phyloP scores from a whole-genome alignment of 2,888 invertebrate species.

The Perizoma flavofasciatum region DNA sequence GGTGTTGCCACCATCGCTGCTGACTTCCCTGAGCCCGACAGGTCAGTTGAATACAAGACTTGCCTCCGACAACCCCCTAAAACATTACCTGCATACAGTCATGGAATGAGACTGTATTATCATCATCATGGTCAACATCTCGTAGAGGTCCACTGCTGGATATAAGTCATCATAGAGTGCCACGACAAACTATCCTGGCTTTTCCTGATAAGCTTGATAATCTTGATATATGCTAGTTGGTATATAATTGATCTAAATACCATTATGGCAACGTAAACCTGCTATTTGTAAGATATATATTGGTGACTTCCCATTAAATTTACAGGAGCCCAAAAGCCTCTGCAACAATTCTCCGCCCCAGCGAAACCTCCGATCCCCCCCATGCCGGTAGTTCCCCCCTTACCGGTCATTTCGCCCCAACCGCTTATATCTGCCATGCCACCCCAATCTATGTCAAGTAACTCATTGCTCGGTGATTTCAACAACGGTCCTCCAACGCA shows the following conservation, averaged over 20 bases:
- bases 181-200: no score
- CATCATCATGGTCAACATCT: no score
- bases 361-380: slow-evolving; percentile 70
- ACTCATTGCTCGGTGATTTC: slow-evolving; percentile 59
- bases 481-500: slow-evolving; percentile 31
- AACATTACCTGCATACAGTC: no score
- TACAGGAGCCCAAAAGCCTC: slow-evolving; percentile 48
- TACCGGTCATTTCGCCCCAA: slow-evolving; percentile 41
- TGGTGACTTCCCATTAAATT: slow-evolving; percentile 9
- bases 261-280: background rate
- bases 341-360: slow-evolving; percentile 63
- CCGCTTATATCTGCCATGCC: slow-evolving; percentile 48
- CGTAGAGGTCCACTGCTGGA: no score
- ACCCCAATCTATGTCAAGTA: slow-evolving; percentile 42
- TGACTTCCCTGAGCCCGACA: slow-evolving; percentile 86
- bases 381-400: slow-evolving; percentile 55
- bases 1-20: slow-evolving; percentile 89
- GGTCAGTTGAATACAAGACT: slow-evolving; percentile 48
- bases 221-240: no score
- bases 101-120: no score
- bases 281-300: background rate
- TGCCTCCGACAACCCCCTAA: background rate
- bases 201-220: no score
- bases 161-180: no score
- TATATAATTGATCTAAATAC: no score